Conservation (phyloP, 2,888 invertebrate species). For the Phorcus lineatus region DNA sequence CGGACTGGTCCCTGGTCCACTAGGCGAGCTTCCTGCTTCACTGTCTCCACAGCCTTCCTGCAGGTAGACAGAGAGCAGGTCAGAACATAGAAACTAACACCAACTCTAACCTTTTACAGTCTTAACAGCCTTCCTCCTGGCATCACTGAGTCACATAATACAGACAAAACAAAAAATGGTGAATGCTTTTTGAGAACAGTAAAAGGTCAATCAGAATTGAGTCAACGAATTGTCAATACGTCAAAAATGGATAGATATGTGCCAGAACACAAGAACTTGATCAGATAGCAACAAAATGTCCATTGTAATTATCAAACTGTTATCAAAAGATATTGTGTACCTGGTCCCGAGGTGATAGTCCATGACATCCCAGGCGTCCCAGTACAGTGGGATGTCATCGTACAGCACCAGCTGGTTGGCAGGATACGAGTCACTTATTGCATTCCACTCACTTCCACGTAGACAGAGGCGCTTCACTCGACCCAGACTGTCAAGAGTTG, state of each 20-base stretch:
- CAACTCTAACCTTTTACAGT: no score
- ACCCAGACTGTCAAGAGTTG: slow-evolving; percentile 56
- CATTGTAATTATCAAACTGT: no score
- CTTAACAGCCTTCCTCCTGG: no score
- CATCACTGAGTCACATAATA: no score
- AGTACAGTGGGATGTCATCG: slow-evolving; percentile 78
- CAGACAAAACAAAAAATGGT: no score
- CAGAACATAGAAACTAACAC: no score
- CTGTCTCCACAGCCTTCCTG: slow-evolving; percentile 63
- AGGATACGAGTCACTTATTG: slow-evolving; percentile 46
- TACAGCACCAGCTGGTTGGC: slow-evolving; percentile 76
- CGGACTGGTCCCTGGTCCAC: slow-evolving; percentile 71
- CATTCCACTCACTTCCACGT: slow-evolving; percentile 53
- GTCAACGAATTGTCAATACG: no score
- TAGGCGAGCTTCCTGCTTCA: slow-evolving; percentile 57
- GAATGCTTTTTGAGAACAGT: no score
- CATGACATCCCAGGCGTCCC: slow-evolving; percentile 80
- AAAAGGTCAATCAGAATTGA: no score
- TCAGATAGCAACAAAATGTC: no score
- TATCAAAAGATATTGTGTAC: slow-evolving; percentile 43
- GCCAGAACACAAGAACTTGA: no score
- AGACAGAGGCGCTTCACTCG: slow-evolving; percentile 38
- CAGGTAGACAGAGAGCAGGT: neutral
- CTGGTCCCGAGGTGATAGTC: slow-evolving; percentile 78
- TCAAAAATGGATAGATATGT: no score